phyloP scores from a whole-genome alignment of 2,113 vertebrate genomes.

The Muntiacus muntjak region DNA sequence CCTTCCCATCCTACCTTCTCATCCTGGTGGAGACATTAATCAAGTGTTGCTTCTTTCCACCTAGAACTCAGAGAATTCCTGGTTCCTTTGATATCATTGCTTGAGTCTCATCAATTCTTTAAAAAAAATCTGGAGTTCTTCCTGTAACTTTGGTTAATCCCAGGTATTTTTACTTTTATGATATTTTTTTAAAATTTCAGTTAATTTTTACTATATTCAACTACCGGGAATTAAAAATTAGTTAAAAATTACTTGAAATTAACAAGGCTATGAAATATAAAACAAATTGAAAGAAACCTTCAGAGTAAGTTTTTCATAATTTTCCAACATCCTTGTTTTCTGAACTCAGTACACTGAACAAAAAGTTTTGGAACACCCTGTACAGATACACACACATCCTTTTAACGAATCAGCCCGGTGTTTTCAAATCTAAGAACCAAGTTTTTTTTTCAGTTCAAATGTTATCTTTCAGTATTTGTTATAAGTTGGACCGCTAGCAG shows the following conservation, averaged over 20 bases:
- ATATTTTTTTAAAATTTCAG: background rate
- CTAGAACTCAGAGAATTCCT: no score
- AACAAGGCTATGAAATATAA: background rate
- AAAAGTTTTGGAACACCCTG: background rate
- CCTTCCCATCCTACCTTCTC: background rate
- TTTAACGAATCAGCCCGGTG: background rate
- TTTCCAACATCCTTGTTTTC: background rate
- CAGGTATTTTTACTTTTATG: background rate
- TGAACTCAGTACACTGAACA: background rate
- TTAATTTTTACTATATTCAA: background rate
- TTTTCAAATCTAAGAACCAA: background rate
- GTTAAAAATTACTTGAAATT: background rate
- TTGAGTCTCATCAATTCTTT: background rate
- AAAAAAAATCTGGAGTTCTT: background rate
- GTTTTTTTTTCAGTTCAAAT: background rate
- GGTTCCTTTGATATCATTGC: no score
- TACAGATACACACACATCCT: background rate
- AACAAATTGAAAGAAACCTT: background rate
- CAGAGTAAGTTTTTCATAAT: no score
- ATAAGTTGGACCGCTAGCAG: background rate
- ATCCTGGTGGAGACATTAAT: no score
- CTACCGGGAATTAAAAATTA: background rate
- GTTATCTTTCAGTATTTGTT: background rate
- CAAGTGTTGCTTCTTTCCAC: background rate
- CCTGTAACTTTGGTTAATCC: background rate